Evolutionary conservation across 2,888 invertebrate species (phyloP), one percentile per base, ranked within the genome.

Genomic region (Aleiodes alternator): DNA sequence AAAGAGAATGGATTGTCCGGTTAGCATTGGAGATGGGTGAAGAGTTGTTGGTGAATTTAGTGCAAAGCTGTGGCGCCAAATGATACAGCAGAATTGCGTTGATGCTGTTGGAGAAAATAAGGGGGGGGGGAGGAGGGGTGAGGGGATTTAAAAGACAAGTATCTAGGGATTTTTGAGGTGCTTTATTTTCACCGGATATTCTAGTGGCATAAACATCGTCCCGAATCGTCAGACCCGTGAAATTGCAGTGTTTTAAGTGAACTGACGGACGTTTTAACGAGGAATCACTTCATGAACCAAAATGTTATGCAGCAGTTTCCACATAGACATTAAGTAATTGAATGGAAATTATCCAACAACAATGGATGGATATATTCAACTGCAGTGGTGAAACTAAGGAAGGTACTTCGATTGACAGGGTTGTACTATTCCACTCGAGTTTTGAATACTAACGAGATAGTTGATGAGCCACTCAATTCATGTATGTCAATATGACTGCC

Each of bases 271-370:
- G 43, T 43, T 43, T 43, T 43, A 43, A 43, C 43, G 7, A 43
- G 43, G 7, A 7, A 3, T 8, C 43, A 1, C 23, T 23, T 23
- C 43, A 11, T 43, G 43, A 23, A 23, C 11, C 43, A 43, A 11
- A 43, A 43, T 43, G 43, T 43, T 43, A 43, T 43, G 43, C 43
- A 43, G 9, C 43, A 43, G 9, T 43, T 11, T 11, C 43, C 43
- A 8, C 7, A 3, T 43, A 73, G 78, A 81, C 81, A 79, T 82
- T 82, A 84, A 83, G 84, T 85, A 84, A 85, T 85, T 82, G 84
- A 84, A 84, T 84, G 81, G 80, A 82, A 84, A 82, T 79, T 64
- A 80, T 72, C 73, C 79, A 77, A 78, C 80, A 80, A 34, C 76
- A 31, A 56, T 48, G n/a, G 31, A 23, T 29, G 43, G 6, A n/a